These are phyloP conservation scores for Semaprochilodus insignis DNA, from an alignment of 2,797 vertebrate species.

Conservation along the genomic window DNA sequence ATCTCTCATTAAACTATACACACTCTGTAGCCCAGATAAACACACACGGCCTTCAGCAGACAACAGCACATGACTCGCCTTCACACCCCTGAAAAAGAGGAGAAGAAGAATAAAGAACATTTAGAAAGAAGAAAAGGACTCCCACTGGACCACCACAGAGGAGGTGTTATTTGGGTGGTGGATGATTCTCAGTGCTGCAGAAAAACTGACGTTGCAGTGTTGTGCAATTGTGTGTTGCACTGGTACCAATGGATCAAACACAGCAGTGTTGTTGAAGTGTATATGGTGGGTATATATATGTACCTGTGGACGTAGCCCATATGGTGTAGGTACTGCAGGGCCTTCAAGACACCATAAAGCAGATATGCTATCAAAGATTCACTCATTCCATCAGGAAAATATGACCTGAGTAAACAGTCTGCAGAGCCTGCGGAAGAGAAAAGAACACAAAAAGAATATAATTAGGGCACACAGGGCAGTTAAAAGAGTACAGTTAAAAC, in stretches of 20 bases:
- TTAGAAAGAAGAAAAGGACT: too few species aligned
- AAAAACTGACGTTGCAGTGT: too few species aligned
- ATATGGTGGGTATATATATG: constrained; percentile 6
- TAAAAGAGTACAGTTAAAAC: too few species aligned
- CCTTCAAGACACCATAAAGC: constrained; percentile 90
- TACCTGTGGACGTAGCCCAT: constrained; percentile 98
- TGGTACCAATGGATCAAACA: too few species aligned
- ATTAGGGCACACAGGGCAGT: neutral
- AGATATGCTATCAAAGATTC: constrained; percentile 94
- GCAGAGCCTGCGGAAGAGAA: constrained; percentile 84
- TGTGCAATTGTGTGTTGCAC: too few species aligned
- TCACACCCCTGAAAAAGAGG: constrained; percentile 84
- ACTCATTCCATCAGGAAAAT: constrained; percentile 97
- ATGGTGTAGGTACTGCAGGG: constrained; percentile 92
- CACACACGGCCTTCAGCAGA: constrained; percentile 92
- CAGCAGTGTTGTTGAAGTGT: too few species aligned
- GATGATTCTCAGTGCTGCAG: too few species aligned
- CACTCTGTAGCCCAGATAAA: constrained; percentile 92
- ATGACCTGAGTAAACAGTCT: constrained; percentile 87
- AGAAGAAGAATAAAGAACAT: neutral
- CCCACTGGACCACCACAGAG: too few species aligned
- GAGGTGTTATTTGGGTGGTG: too few species aligned
- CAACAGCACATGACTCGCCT: constrained; percentile 97
- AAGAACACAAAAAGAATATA: neutral
- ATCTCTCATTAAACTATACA: constrained; percentile 93